Conservation (phyloP, 2,888 invertebrate species). For the Machimus atricapillus region DNA sequence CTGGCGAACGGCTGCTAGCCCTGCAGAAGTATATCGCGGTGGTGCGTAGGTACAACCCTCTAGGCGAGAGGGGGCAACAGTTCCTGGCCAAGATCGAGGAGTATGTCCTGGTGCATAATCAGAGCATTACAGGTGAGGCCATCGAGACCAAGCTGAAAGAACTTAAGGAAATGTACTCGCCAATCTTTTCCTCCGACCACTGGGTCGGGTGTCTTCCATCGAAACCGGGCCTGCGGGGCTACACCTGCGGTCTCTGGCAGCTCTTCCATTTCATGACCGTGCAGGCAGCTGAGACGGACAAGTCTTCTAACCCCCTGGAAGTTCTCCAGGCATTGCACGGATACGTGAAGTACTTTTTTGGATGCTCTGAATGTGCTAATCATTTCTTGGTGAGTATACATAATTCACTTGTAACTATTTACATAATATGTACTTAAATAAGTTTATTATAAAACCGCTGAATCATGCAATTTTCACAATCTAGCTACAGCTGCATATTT, state of each 20-base stretch:
- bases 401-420: background rate
- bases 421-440: no score
- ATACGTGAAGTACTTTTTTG: slow-evolving; percentile 91
- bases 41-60: slow-evolving; percentile 80
- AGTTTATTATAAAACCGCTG: no score
- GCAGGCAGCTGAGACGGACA: slow-evolving; percentile 67
- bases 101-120: slow-evolving; percentile 64
- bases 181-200: slow-evolving; percentile 63
- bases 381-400: slow-evolving; percentile 80
- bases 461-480: no score
- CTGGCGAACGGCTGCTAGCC: slow-evolving; percentile 75
- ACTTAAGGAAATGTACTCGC: slow-evolving; percentile 66
- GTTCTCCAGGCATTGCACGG: slow-evolving; percentile 84
- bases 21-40: slow-evolving; percentile 77
- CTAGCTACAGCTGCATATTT: no score
- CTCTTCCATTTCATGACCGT: slow-evolving; percentile 92
- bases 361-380: slow-evolving; percentile 87
- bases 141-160: slow-evolving; percentile 64
- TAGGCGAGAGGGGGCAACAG: slow-evolving; percentile 70
- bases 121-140: slow-evolving; percentile 67
- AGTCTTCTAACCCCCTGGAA: slow-evolving; percentile 68
- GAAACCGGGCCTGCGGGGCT: slow-evolving; percentile 75
- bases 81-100: slow-evolving; percentile 70
- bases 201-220: slow-evolving; percentile 89
- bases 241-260: slow-evolving; percentile 94